phyloP scores from a whole-genome alignment of 2,113 vertebrate species.

The Sceloporus tristichus region DNA sequence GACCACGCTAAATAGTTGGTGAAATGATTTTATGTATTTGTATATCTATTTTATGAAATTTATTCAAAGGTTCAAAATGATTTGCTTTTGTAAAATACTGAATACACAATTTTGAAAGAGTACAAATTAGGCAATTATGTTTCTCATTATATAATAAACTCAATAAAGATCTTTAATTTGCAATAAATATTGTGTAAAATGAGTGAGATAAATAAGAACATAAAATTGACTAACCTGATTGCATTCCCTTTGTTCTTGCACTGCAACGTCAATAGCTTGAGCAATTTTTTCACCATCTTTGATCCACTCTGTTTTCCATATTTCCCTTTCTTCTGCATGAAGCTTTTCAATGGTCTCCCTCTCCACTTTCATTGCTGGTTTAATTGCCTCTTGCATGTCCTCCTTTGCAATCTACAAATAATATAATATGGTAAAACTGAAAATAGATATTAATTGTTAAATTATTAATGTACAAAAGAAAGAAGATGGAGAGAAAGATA shows the following conservation, averaged over 20 bases:
- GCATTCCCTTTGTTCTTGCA: constrained; percentile 75
- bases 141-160: neutral
- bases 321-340: constrained; percentile 76
- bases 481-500: too few species aligned
- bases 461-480: neutral
- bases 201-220: neutral
- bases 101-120: neutral
- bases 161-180: neutral
- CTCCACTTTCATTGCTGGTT: constrained; percentile 79
- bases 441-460: neutral
- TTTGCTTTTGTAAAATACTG: neutral
- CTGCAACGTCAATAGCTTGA: constrained; percentile 70
- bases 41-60: too few species aligned
- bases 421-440: constrained; percentile 31
- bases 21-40: too few species aligned
- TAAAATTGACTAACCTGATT: constrained; percentile 73
- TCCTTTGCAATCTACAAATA: constrained; percentile 78
- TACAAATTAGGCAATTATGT: neutral
- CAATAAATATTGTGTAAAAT: too few species aligned
- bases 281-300: constrained; percentile 71
- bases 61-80: too few species aligned
- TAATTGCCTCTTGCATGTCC: constrained; percentile 68
- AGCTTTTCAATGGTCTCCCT: constrained; percentile 74
- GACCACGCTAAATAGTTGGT: neutral
- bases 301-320: constrained; percentile 75